Evolutionary conservation across 2,797 vertebrate species (phyloP), one percentile per base, ranked within the genome.

Genomic region (Labeo calbasu): DNA sequence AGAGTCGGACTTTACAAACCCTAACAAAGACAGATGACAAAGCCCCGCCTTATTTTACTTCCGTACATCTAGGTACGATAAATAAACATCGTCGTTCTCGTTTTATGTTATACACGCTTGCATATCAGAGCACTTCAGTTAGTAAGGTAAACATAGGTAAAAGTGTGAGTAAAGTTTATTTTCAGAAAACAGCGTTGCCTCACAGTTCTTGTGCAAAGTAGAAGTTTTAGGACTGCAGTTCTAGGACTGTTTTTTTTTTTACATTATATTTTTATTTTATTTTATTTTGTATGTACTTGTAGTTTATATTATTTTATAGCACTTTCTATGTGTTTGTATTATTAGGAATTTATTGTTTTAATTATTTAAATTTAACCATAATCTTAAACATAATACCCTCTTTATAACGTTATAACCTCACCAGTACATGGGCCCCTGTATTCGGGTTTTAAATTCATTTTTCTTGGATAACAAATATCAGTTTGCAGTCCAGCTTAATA

Each of bases 11-110:
- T 50, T 65, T 14, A 19, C 53, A 76, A 65, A 65, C 13, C 36
- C 32, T n/a, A 25, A 19, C 59, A 51, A 50, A 61, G 46, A 11
- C 46, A 51, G 1, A 8, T 2, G 46, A 80, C 13, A 55, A 75
- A 82, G 66, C 83, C 76, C 65, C 76, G 65, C 83, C 76, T 53
- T 51, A 36, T 65, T 50, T 76, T 48, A 83, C 82, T 79, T 79
- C 83, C 66, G 68, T 71, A 69, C 15, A 59, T 53, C 7, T 9
- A 72, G n/a, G 23, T 12, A 21, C 21, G 5, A 19, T 43, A 21
- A 68, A 79, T 15, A 66, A 66, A 55, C 51, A 80, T 25, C 1
- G 46, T 6, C 9, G 32, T 32, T 51, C 21, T 3, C 17, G 2
- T 48, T 75, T 43, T 25, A 11, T 19, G 32, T 6, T 63, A 11